Evolutionary conservation across 2,888 invertebrate species (phyloP), one percentile per base, ranked within the genome.

Genomic region (Myopa tessellatipennis): DNA sequence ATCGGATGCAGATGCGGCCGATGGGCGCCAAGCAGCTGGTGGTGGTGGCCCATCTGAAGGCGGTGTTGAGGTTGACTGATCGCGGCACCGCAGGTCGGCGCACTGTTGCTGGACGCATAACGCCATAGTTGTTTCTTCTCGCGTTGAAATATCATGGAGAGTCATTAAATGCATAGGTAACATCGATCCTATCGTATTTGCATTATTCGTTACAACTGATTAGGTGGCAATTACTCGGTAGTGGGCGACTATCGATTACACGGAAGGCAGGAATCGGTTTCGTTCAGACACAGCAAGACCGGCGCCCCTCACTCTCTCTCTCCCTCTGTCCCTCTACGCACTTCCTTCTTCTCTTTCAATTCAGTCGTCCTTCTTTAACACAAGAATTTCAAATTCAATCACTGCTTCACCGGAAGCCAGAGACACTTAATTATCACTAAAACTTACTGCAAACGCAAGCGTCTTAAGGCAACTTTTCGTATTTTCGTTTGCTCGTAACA

Each of bases 141-240:
- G 85, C 84, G 87, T 88, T 84, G 87, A 88, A 89, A 88, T 88
- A 87, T 87, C 90, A 89, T 89, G 88, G 89, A 89, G 88, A 87
- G 87, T 87, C 88, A 87, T 87, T 85, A 88, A 88, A 86, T 88
- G 85, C 88, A 86, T 87, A 88, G 88, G 88, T 88, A 89, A 88
- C 90, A 89, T 90, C 87, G 87, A 90, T 89, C 85, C 85, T 89
- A 89, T 85, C 87, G 85, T 87, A 87, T 87, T 86, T 83, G 85
- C 90, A 89, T 89, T 88, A 87, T 89, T 85, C 86, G 86, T 86
- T 84, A 84, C 83, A 83, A 85, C 84, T 85, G 85, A 88, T 84
- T 80, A 82, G 82, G 80, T 81, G 82, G 75, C 79, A 63, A 78
- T 77, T 78, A 79, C 79, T 78, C 78, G 69, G 69, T 82, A 80